These are phyloP conservation scores for Fulica atra DNA, from an alignment of 2,113 vertebrate genomes.

Conservation along the genomic window DNA sequence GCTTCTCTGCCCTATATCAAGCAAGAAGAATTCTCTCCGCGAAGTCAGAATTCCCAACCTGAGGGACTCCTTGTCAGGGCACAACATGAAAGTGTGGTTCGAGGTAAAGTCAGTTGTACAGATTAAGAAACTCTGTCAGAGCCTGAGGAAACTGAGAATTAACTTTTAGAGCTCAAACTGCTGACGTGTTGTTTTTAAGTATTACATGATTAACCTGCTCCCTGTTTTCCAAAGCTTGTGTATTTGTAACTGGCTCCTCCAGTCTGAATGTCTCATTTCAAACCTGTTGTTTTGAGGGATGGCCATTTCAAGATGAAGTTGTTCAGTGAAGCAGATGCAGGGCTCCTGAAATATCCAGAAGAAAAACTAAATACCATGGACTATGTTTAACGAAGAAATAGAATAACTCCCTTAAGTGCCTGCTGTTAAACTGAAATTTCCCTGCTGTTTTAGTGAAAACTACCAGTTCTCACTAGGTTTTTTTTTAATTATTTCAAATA, in stretches of 20 bases:
- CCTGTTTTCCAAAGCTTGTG: not conserved
- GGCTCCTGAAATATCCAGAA: not conserved
- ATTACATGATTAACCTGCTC: not conserved
- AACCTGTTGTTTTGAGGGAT: not conserved
- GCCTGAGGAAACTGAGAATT: not conserved
- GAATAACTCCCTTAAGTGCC: not conserved
- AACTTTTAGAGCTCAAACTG: not conserved
- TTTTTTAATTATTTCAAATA: not conserved
- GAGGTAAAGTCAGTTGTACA: conserved; percentile 75
- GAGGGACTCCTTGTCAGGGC: conserved; percentile 87
- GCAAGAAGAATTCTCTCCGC: conserved; percentile 89
- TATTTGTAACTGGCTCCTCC: not conserved
- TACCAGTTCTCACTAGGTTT: not conserved
- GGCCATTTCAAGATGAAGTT: not conserved
- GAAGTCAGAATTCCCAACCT: conserved; percentile 82
- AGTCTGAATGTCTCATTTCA: not conserved
- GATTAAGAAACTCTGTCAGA: not conserved
- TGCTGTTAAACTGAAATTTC: not conserved
- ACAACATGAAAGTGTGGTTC: conserved; percentile 87
- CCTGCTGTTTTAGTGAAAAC: not conserved
- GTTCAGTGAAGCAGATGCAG: not conserved
- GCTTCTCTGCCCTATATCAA: conserved; percentile 85
- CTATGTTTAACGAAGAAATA: not conserved
- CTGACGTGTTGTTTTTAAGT: not conserved
- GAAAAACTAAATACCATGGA: not conserved